phyloP scores from a whole-genome alignment of 2,888 invertebrate genomes.

The Muschampia plurimacula region DNA sequence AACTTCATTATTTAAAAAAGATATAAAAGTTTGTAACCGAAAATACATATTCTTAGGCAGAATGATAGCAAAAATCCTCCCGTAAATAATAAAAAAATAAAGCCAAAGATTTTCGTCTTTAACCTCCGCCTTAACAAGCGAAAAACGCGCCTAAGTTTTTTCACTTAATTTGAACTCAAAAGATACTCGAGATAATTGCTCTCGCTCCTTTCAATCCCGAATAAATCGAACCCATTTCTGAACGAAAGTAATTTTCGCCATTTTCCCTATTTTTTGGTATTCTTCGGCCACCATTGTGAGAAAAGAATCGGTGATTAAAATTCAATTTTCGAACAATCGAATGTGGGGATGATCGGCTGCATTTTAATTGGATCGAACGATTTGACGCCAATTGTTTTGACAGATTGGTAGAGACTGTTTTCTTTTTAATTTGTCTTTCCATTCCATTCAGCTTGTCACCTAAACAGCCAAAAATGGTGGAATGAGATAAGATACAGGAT shows the following conservation, averaged over 20 bases:
- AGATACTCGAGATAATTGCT: constrained; percentile 85
- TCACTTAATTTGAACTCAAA: constrained; percentile 85
- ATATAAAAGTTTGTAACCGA: neutral
- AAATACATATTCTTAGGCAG: constrained; percentile 2
- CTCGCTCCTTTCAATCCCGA: constrained; percentile 66
- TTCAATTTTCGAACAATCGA: constrained; percentile 84
- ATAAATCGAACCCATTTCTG: constrained; percentile 74
- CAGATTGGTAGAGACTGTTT: constrained; percentile 25
- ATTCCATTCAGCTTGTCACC: constrained; percentile 6
- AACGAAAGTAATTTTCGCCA: constrained; percentile 74
- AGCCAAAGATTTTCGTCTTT: constrained; percentile 37
- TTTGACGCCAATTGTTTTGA: constrained; percentile 39
- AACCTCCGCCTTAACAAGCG: constrained; percentile 50
- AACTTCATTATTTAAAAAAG: neutral
- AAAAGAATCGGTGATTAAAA: constrained; percentile 84
- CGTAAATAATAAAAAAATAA: constrained; percentile 18
- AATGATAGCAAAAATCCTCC: constrained; percentile 1
- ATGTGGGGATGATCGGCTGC: constrained; percentile 78
- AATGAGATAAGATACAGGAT: neutral
- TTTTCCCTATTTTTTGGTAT: constrained; percentile 83
- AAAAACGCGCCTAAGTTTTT: constrained; percentile 68
- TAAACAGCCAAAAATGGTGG: neutral
- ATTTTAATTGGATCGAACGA: constrained; percentile 79
- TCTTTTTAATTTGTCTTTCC: constrained; percentile 31
- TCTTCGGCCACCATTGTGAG: constrained; percentile 76